Evolutionary conservation across 2,888 invertebrate species (phyloP).

Genomic region (Caenorhabditis plicata): DNA sequence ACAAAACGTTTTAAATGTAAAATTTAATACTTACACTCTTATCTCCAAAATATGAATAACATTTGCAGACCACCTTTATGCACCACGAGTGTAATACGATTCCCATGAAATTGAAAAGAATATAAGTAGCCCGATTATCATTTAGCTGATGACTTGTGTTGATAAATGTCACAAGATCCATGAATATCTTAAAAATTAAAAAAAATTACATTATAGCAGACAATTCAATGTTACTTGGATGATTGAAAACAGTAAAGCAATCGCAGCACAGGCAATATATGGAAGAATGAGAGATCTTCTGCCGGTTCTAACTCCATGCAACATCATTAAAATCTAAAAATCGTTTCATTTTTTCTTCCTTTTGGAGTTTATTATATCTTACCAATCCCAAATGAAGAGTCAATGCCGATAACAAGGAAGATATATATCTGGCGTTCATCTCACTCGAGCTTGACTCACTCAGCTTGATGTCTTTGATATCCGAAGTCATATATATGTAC

Average conservation of each 20-base stretch:
- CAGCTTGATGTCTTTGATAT: constrained; percentile 6
- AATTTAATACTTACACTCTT: constrained; percentile 53
- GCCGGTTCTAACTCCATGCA: constrained; percentile 58
- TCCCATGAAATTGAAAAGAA: constrained; percentile 51
- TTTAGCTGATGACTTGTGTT: too few species aligned
- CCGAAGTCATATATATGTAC: constrained; percentile 30
- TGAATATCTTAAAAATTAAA: constrained; percentile 31
- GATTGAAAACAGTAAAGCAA: constrained; percentile 43
- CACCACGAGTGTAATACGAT: constrained; percentile 63
- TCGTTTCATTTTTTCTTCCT: not conserved
- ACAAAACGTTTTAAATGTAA: not conserved
- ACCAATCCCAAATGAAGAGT: constrained; percentile 46
- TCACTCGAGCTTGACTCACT: constrained; percentile 22
- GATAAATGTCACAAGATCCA: constrained; percentile 43
- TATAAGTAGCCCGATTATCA: constrained; percentile 23
- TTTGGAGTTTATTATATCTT: not conserved
- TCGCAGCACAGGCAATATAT: constrained; percentile 60
- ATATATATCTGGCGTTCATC: constrained; percentile 37
- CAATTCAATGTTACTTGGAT: constrained; percentile 25
- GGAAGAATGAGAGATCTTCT: constrained; percentile 58
- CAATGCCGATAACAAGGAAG: constrained; percentile 45
- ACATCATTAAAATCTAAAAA: constrained; percentile 53
- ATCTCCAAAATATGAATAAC: constrained; percentile 63
- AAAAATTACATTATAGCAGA: not conserved
- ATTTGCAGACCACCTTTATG: constrained; percentile 62